Conservation (phyloP, 2,888 invertebrate species). For the Empis stercorea region DNA sequence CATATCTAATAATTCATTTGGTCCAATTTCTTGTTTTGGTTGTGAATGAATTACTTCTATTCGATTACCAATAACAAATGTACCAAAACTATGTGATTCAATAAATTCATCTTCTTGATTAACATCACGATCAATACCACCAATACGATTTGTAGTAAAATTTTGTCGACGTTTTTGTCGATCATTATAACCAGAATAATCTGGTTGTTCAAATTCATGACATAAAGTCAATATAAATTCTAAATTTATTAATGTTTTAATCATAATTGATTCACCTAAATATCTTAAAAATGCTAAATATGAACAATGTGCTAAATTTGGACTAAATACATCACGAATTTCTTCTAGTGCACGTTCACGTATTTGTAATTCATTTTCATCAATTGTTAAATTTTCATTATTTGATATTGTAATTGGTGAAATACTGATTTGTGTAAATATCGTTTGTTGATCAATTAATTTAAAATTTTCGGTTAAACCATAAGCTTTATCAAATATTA, state of each 20-base stretch:
- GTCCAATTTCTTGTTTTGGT: conserved; percentile 19
- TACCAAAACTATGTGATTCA: conserved; percentile 60
- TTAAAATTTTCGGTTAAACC: conserved; percentile 26
- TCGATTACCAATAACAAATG: conserved; percentile 74
- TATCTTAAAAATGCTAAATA: conserved; percentile 65
- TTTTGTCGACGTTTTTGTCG: conserved; percentile 11
- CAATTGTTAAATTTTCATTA: conserved; percentile 9
- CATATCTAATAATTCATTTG: conserved; percentile 43
- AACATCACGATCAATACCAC: background rate
- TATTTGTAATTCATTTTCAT: conserved; percentile 14
- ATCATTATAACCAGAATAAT: conserved; percentile 16
- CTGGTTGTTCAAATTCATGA: conserved; percentile 52
- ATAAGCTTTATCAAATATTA: conserved; percentile 61
- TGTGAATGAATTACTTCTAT: conserved; percentile 49
- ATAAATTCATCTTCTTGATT: conserved; percentile 12
- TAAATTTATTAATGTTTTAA: conserved; percentile 61
- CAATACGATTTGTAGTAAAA: conserved; percentile 10
- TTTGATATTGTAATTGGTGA: conserved; percentile 11
- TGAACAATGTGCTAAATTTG: conserved; percentile 70
- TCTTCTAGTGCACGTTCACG: conserved; percentile 53
- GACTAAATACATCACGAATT: conserved; percentile 66
- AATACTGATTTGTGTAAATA: conserved; percentile 17
- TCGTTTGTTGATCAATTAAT: conserved; percentile 9
- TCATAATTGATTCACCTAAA: conserved; percentile 56
- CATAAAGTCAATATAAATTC: conserved; percentile 66